These are phyloP conservation scores for Pyrgus malvae DNA, from an alignment of 2,888 invertebrate species.

Conservation along the genomic window DNA sequence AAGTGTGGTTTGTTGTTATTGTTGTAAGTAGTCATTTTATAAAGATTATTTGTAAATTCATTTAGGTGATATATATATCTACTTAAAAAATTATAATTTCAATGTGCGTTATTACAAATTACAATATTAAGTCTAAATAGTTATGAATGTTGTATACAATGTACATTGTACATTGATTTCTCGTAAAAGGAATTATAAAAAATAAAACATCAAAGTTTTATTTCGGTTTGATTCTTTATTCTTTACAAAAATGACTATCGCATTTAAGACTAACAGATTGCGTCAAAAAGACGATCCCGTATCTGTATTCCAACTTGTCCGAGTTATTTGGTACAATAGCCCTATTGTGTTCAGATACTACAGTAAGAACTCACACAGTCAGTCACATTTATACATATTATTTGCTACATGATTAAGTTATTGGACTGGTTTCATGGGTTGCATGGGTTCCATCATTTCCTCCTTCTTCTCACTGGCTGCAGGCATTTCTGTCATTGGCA, in stretches of 20 bases:
- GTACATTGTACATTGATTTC: neutral
- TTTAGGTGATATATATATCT: no score
- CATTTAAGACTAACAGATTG: slow-evolving; percentile 46
- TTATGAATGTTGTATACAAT: no score
- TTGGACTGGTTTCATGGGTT: neutral
- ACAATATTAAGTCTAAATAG: no score
- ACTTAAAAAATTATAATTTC: no score
- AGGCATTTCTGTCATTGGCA: slow-evolving; percentile 24
- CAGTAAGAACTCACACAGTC: slow-evolving; percentile 30
- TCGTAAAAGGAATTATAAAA: neutral
- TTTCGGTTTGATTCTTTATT: slow-evolving; percentile 49
- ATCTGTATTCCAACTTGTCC: slow-evolving; percentile 34
- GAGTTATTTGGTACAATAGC: slow-evolving; percentile 74
- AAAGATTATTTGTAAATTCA: no score
- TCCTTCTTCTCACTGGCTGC: slow-evolving; percentile 28
- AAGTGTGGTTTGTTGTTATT: no score
- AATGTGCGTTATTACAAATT: no score
- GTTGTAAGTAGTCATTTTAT: no score
- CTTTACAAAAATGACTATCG: slow-evolving; percentile 58
- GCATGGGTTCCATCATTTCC: slow-evolving; percentile 31
- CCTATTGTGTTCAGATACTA: slow-evolving; percentile 36
- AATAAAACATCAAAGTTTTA: neutral
- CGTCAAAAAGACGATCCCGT: slow-evolving; percentile 22
- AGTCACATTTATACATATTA: slow-evolving; percentile 24
- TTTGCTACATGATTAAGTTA: neutral